Base-by-base conservation (phyloP, 2,113 vertebrate genomes). In the Gadus chalcogrammus region DNA sequence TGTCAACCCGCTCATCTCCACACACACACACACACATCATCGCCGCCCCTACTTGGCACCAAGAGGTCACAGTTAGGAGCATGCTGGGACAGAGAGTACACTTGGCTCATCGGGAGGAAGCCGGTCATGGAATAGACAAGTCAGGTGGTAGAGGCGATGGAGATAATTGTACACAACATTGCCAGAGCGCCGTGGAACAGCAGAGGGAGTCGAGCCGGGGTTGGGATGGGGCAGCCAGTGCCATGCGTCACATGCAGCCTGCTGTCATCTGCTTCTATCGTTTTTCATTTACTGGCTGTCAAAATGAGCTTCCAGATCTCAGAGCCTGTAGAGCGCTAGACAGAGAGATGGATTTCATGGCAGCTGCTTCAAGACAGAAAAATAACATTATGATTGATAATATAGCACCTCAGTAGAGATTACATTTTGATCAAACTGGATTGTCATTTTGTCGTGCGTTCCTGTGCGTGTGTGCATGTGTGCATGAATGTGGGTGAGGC, bases 181-280 rank as follows among this genome's bases (percentile, higher is more conserved):
- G n/a, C 31, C 28, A 4, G n/a, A 17, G 22, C 3, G 20, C 22
- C 5, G 20, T 65, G 69, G 24, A 24, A 24, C 24, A 35, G 31
- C 31, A 35, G 31, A 35, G 31, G 56, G 75, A 73, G 67, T 63
- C 79, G 79, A 75, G 64, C 71, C 12, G 18, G 15, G 28, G 65
- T 48, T 58, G 69, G 18, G 20, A 24, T 67, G 13, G 15, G 1
- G 58, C 68, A 69, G 68, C 76, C 56, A 16, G 24, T 35, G 31
- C 65, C 42, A 48, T 70, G 48, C 61, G 67, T 80, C 65, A 70
- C 55, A 67, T 61, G 56, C 69, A 70, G 62, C 68, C 66, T 74
- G 53, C 66, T 73, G 69, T 82, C 81, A 78, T 82, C 69, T 76
- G 11, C 83, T 82, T 86, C 81, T 78, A 82, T 87, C 81, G 74